Evolutionary conservation across 35 echinoderm and acorn worm genomes (phyloP).

Genomic region (Anneissia japonica): DNA sequence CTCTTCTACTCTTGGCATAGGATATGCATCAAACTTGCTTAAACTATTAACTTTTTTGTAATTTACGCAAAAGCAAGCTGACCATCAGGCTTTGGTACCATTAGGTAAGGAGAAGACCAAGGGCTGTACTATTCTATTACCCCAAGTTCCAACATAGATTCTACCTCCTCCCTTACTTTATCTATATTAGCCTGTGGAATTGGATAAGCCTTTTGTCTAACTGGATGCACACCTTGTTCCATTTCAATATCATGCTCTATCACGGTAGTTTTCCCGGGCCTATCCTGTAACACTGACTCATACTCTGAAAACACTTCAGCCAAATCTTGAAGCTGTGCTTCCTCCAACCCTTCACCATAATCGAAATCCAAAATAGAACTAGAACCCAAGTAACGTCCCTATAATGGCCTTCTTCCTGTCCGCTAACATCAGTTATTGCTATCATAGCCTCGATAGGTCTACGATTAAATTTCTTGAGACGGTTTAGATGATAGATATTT

Average conservation of each 20-base stretch:
- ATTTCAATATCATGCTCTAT: conserved; percentile 21
- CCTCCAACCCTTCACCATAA: neutral
- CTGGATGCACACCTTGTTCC: conserved; percentile 2
- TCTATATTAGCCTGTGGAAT: conserved; percentile 25
- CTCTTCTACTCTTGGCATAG: too few species aligned
- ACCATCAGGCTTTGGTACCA: neutral
- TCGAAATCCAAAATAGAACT: neutral
- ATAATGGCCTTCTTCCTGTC: too few species aligned
- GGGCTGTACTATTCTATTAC: conserved; percentile 10
- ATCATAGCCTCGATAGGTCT: neutral
- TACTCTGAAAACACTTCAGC: neutral
- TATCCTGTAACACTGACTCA: neutral
- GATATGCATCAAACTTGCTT: too few species aligned
- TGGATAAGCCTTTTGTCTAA: conserved; percentile 24
- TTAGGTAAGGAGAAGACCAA: neutral
- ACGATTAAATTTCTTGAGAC: conserved; percentile 5
- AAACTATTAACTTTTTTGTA: conserved; percentile 16
- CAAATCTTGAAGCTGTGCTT: too few species aligned
- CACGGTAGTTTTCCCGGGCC: conserved; percentile 19
- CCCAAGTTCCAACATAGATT: conserved; percentile 5
- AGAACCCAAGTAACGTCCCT: too few species aligned
- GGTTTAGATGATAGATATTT: neutral
- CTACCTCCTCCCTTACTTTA: too few species aligned
- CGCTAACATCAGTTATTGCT: neutral
- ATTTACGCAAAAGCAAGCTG: conserved; percentile 7